Conservation (phyloP, 92 coral and sea anemone genomes). For the Palythoa caribaeorum region DNA sequence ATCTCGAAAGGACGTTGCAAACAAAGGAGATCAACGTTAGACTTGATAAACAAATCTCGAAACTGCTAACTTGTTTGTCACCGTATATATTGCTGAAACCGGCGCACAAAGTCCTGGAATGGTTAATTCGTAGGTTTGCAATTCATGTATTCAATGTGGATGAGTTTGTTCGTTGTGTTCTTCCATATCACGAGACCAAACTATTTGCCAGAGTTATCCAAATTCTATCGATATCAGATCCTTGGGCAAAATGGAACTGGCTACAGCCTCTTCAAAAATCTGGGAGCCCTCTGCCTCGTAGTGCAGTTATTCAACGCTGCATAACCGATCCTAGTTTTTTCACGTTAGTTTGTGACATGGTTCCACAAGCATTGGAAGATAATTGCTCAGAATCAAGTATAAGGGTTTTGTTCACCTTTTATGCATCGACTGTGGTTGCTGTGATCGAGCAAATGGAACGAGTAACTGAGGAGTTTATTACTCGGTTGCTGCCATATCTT, state of each 20-base stretch:
- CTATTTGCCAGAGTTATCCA: conserved; percentile 91
- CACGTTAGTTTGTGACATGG: conserved; percentile 79
- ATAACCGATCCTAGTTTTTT: conserved; percentile 78
- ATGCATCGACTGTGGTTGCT: conserved; percentile 93
- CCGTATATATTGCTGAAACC: conserved; percentile 96
- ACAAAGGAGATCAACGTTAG: conserved; percentile 84
- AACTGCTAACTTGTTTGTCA: conserved; percentile 81
- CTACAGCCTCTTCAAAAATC: conserved; percentile 82
- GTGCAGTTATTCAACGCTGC: conserved; percentile 88
- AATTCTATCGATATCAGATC: conserved; percentile 71
- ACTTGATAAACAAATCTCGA: conserved; percentile 76
- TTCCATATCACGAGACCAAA: conserved; percentile 97
- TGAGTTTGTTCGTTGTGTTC: conserved; percentile 75
- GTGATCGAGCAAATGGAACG: conserved; percentile 77
- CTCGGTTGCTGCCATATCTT: conserved; percentile 72
- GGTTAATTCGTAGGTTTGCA: conserved; percentile 92
- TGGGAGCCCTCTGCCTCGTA: conserved; percentile 87
- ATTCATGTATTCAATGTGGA: conserved; percentile 86
- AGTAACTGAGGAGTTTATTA: conserved; percentile 82
- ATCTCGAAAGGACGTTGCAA: conserved; percentile 84
- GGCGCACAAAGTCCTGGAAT: conserved; percentile 93
- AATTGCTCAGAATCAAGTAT: conserved; percentile 72
- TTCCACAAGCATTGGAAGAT: conserved; percentile 59
- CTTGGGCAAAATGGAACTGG: conserved; percentile 94
- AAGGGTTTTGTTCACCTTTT: conserved; percentile 84